Conservation (phyloP, 2,888 invertebrate genomes). For the Hesperia comma region DNA sequence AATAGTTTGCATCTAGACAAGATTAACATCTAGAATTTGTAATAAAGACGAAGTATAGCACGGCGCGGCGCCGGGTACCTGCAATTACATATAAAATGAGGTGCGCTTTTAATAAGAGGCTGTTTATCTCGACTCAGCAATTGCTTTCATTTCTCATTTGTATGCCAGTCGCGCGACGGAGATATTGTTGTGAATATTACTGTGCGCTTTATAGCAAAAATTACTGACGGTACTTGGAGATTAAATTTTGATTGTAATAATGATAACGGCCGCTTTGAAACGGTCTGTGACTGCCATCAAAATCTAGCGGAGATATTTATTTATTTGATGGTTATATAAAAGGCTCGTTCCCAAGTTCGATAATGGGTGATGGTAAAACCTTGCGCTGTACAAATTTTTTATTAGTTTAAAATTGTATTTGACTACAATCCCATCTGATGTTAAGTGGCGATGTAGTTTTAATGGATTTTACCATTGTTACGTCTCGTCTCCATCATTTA, state of each 20-base stretch:
- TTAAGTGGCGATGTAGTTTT: no score
- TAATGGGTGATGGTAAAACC: no score
- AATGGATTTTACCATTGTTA: no score
- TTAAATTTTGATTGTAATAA: constrained; percentile 6
- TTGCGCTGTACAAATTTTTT: no score
- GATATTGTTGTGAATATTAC: constrained; percentile 18
- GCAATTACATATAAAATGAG: constrained; percentile 23
- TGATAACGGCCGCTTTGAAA: no score
- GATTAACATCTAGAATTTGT: constrained; percentile 3
- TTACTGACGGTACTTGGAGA: not conserved
- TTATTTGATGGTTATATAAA: no score
- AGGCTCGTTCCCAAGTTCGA: no score
- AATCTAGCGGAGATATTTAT: no score
- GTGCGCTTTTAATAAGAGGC: constrained; percentile 25
- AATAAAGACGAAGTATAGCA: constrained; percentile 7
- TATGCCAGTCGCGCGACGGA: constrained; percentile 21
- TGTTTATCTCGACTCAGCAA: constrained; percentile 23
- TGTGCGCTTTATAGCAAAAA: not conserved
- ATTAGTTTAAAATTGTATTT: no score
- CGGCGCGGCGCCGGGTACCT: not conserved
- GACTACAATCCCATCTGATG: no score
- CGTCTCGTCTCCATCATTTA: no score
- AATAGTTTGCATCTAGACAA: not conserved
- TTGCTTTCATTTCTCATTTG: constrained; percentile 26
- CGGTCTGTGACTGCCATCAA: no score